Evolutionary conservation across 2,888 invertebrate species (phyloP), one percentile per base, ranked within the genome.

Genomic region (Holacanthella duospinosa): DNA sequence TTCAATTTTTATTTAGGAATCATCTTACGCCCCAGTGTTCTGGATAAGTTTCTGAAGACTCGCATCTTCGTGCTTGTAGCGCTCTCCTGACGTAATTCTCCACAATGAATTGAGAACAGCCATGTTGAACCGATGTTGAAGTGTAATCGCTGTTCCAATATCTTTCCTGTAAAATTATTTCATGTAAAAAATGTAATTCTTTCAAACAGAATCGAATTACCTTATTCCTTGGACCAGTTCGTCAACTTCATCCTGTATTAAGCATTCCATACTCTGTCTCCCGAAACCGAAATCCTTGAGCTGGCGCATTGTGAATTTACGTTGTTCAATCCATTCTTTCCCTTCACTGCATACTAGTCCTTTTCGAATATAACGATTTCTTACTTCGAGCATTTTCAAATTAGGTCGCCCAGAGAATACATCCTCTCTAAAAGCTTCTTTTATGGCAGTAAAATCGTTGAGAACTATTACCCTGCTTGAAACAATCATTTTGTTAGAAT

Each of bases 311-410:
- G 71, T 71, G 56, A 73, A 73, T 61, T 68, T 70, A 19, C 73
- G 53, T 48, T 71, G 73, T 21, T 73, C 73, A 1, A 43, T 54
- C 71, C 71, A 71, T 27, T 61, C 61, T 60, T 63, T 68, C 1
- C 71, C 73, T 64, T 73, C 66, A 44, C 70, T 73, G 66, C 71
- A 71, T 1, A 71, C 71, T 0, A 73, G 58, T n/a, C 72, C 72
- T 65, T 60, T 64, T 48, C 64, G 43, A 19, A 71, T 59, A 6
- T 71, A 71, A n/a, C 60, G 63, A 56, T 72, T 72, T 43, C 72
- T 36, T 9, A 69, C 68, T 64, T 69, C 68, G 4, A 72, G 67
- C 72, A 72, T 73, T 66, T 71, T 70, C 4, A 73, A 57, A 28
- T 70, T 59, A 0, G 73, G 73, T 19, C 73, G 56, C 36, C 73